Conservation (phyloP, 2,797 vertebrate genomes). For the Anguilla pacifica region DNA sequence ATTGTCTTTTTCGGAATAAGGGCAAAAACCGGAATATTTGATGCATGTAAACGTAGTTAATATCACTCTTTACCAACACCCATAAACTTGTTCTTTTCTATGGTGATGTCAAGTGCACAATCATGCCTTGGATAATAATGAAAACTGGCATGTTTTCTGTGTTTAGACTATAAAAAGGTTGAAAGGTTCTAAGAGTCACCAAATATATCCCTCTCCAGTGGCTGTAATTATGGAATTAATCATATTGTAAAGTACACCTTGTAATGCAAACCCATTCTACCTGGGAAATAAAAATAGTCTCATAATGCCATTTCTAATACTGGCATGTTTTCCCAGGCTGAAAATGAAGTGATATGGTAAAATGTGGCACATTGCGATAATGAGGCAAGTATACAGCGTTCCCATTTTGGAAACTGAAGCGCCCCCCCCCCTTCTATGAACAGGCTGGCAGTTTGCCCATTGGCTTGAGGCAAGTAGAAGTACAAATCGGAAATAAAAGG, state of each 20-base stretch:
- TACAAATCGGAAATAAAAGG: conserved; percentile 7
- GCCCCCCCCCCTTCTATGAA: neutral
- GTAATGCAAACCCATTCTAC: neutral
- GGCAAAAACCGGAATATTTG: too few relatives aligned
- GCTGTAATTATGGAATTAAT: neutral
- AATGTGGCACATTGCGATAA: neutral
- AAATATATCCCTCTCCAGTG: neutral
- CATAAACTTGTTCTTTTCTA: neutral
- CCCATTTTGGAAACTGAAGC: neutral
- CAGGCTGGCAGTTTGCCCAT: neutral
- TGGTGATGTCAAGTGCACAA: neutral
- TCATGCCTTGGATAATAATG: neutral
- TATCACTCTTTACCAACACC: neutral
- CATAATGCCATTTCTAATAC: neutral
- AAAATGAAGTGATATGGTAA: neutral
- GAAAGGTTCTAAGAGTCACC: neutral
- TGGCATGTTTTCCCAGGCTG: neutral
- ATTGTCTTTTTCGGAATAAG: too few relatives aligned
- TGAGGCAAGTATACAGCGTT: neutral
- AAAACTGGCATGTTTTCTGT: neutral
- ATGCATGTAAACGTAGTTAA: neutral
- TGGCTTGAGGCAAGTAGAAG: neutral
- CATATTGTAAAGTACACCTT: neutral
- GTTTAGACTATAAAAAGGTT: neutral
- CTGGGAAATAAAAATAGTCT: neutral